Percentiles rank a stretch among this genome's conserved stretches.
These are phyloP conservation scores for Malaclemys terrapin DNA, from an alignment of 2,113 vertebrate genomes.

Conservation along the genomic window DNA sequence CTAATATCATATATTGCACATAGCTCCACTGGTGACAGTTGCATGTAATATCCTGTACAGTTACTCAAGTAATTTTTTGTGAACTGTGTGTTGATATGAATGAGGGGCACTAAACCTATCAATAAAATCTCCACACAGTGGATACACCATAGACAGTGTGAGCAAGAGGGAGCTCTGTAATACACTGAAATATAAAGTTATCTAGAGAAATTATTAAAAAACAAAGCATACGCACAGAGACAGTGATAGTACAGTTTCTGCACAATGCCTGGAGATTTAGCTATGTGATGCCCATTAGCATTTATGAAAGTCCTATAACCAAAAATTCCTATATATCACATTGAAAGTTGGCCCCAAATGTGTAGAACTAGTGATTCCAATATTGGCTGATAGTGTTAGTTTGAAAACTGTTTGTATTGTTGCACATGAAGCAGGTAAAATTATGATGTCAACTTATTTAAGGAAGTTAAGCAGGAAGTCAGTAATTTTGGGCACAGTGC, in stretches of 20 bases:
- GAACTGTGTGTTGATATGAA: background rate
- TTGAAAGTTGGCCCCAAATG: background rate
- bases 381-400: background rate
- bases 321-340: background rate
- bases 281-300: background rate
- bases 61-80: background rate
- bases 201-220: background rate
- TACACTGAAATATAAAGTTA: background rate
- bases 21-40: background rate
- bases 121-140: background rate
- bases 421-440: background rate
- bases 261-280: background rate
- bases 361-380: background rate
- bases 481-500: background rate
- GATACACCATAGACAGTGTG: background rate
- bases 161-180: background rate
- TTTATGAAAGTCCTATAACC: background rate
- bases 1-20: accelerated
- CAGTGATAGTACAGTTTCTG: background rate
- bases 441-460: background rate
- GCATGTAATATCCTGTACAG: background rate
- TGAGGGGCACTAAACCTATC: background rate
- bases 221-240: background rate
- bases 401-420: background rate
- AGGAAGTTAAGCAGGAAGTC: background rate